Base-by-base conservation (phyloP, 1,140 invertebrate genomes). In the Philopotamus ludificatus region DNA sequence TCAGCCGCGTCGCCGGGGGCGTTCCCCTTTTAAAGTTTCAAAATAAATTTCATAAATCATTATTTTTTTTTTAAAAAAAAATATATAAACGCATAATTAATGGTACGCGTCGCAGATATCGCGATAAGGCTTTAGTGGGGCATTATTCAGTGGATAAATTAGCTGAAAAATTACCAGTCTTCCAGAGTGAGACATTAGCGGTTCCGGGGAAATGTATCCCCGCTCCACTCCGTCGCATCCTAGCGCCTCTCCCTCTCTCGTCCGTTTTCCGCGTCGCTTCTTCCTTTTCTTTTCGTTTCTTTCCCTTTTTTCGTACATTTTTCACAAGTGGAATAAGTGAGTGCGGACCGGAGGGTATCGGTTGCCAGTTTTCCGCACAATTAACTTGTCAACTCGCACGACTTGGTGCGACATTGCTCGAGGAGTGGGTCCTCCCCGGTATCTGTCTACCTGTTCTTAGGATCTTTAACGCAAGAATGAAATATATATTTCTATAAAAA, bases 321-420 rank as follows among this genome's bases (percentile, higher is more conserved):
- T 60, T 60, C 57, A 47, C 57, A 44, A 60, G 57, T 60, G 61
- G 61, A 54, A 54, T 63, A 63, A 63, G 60, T 63, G 60, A 63
- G 60, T 63, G 60, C 60, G 47, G 60, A 63, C 61, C 61, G 61
- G 51, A 54, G 61, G 50, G 61, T 63, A 63, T 63, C 61, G 61
- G 61, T 63, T 63, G 61, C 50, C 61, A 63, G 61, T 63, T 63
- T 63, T 63, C 61, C 61, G 50, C 61, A 54, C 61, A 63, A 63
- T 63, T 63, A 63, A 63, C 50, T 63, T 63, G 61, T 63, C 61
- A 63, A 54, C 61, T 63, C 61, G 61, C 61, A 54, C 61, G 61
- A 53, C 50, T 53, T 63, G 61, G 44, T 44, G 61, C 61, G 61
- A 54, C 61, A 54, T 39, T 53, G 34, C 53, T 25, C 53, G 23